A percentile compares a stretch with the other conserved stretches of the same genome.
phyloP scores from a whole-genome alignment of 2,888 invertebrate species.

The Drosophila pseudotalamancana region DNA sequence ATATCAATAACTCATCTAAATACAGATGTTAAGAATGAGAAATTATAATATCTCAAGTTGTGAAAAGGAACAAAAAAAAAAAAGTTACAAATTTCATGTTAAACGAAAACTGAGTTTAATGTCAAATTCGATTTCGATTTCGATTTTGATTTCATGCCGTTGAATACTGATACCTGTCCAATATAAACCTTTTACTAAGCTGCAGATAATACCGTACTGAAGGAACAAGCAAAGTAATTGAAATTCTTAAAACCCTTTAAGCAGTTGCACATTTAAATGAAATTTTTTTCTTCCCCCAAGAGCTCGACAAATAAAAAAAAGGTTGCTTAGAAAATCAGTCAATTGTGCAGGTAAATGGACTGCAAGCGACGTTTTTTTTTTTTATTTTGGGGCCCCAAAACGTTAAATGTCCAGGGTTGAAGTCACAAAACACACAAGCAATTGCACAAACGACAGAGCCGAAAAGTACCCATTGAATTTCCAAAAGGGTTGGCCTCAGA shows the following conservation, averaged over 20 bases:
- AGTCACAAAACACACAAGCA: constrained; percentile 65
- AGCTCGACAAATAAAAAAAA: constrained; percentile 26
- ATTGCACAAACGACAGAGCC: constrained; percentile 59
- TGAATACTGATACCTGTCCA: background rate
- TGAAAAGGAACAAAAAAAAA: too few relatives aligned
- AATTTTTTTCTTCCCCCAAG: constrained; percentile 11
- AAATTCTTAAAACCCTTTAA: constrained; percentile 7
- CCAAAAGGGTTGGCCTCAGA: constrained; percentile 57
- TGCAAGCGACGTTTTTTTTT: constrained; percentile 71
- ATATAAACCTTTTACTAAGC: background rate
- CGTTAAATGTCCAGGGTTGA: constrained; percentile 41
- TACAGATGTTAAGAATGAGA: too few relatives aligned
- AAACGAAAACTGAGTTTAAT: too few relatives aligned
- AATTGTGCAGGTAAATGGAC: constrained; percentile 83
- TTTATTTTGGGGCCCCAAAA: constrained; percentile 16
- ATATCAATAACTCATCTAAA: too few relatives aligned
- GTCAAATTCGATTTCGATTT: background rate
- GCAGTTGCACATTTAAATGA: constrained; percentile 25
- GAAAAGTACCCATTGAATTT: constrained; percentile 41
- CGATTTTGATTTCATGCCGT: background rate
- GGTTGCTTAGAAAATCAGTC: constrained; percentile 81
- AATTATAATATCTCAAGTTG: too few relatives aligned
- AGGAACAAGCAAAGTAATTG: constrained; percentile 26
- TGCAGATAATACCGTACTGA: background rate
- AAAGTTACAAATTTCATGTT: too few relatives aligned